A percentile compares a stretch with the other conserved stretches of the same genome.
Evolutionary conservation across 2,113 vertebrate genomes (phyloP).

Genomic region (Petromus typicus): DNA sequence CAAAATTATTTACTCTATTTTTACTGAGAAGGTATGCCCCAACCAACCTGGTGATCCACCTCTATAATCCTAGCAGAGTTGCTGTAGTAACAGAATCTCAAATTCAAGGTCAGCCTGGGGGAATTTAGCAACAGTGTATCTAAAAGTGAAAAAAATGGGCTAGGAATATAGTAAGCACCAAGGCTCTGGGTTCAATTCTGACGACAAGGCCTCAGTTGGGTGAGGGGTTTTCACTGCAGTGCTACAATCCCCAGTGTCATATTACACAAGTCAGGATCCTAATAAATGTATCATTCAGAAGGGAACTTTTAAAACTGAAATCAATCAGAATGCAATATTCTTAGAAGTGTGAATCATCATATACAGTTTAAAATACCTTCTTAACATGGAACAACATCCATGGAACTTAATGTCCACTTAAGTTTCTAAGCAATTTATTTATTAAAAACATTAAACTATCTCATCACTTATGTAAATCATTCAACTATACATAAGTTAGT

Average conservation of each 20-base stretch:
- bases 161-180: neutral
- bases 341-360: conserved; percentile 35
- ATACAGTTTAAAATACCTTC: conserved; percentile 23
- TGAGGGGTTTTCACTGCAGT: neutral
- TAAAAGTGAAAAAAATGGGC: neutral
- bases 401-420: conserved; percentile 14
- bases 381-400: conserved; percentile 50
- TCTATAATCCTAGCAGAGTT: neutral
- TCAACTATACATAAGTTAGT: neutral
- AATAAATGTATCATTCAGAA: conserved; percentile 30
- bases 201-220: neutral
- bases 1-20: conserved; percentile 17
- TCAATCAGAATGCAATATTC: neutral
- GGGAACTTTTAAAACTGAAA: conserved; percentile 22
- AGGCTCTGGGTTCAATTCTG: neutral
- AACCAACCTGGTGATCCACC: neutral
- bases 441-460: conserved; percentile 38
- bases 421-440: conserved; percentile 6
- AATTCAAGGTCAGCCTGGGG: neutral
- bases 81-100: neutral
- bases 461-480: neutral
- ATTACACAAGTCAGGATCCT: neutral
- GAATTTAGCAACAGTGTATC: neutral
- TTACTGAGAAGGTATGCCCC: neutral
- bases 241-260: neutral